These are phyloP conservation scores for Zaprionus ornatus DNA, from an alignment of 1,140 invertebrate species.

Conservation along the genomic window DNA sequence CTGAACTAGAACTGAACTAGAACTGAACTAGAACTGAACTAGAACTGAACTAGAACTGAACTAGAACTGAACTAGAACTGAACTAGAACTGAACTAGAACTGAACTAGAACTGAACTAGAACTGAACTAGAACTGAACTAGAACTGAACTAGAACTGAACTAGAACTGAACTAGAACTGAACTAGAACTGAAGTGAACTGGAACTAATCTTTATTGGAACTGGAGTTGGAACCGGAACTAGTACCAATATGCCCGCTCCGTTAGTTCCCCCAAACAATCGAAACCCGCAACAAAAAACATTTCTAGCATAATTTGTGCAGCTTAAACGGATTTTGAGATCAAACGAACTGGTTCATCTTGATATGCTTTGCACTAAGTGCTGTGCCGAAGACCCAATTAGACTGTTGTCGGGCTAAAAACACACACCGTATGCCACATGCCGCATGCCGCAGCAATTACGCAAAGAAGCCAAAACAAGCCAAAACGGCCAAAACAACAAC, in stretches of 20 bases:
- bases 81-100: too few species aligned
- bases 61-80: too few species aligned
- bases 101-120: too few species aligned
- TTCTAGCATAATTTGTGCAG: background rate
- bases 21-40: too few species aligned
- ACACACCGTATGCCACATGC: background rate
- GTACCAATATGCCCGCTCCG: background rate
- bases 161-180: too few species aligned
- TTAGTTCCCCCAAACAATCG: background rate
- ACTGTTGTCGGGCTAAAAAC: constrained; percentile 18
- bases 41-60: too few species aligned
- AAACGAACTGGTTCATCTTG: constrained; percentile 8
- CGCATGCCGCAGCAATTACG: constrained; percentile 52
- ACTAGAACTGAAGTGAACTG: background rate
- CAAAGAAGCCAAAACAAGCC: constrained; percentile 24
- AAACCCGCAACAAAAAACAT: background rate
- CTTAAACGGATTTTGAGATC: background rate
- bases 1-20: too few species aligned
- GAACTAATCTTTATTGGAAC: background rate
- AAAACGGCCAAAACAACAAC: constrained; percentile 42
- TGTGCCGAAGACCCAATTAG: constrained; percentile 20
- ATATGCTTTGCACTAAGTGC: background rate
- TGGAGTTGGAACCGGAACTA: background rate
- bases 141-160: too few species aligned
- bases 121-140: too few species aligned